A percentile compares a stretch with the other conserved stretches of the same genome.
Evolutionary conservation across 2,113 vertebrate genomes (phyloP).

Genomic region (Muscicapa adusta): DNA sequence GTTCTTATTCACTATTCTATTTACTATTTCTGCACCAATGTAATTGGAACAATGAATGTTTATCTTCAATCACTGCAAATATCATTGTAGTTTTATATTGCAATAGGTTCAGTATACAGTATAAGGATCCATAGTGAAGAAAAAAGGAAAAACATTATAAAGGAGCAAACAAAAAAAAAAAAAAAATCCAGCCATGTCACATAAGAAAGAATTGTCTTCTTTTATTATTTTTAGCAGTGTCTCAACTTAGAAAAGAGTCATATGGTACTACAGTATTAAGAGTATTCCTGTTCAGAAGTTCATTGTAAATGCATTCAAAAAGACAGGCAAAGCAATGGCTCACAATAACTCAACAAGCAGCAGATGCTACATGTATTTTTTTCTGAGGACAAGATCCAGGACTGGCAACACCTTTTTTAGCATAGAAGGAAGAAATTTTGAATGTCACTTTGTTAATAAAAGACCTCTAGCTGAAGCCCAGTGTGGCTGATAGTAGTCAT

Average conservation of each 20-base stretch:
- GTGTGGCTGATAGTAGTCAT: neutral
- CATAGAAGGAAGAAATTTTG: neutral
- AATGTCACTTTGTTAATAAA: neutral
- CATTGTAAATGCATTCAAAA: neutral
- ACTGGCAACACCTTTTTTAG: neutral
- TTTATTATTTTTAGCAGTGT: neutral
- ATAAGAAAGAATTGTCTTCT: neutral
- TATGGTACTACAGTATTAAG: neutral
- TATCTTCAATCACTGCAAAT: neutral
- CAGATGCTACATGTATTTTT: neutral
- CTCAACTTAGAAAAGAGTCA: neutral
- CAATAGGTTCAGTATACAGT: neutral
- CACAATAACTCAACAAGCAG: neutral
- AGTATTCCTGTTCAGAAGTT: neutral
- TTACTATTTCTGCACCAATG: neutral
- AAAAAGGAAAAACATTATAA: neutral
- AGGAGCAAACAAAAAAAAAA: neutral
- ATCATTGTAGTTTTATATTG: neutral
- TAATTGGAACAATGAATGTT: conserved; percentile 20
- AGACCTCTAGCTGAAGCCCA: neutral
- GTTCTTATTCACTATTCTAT: neutral
- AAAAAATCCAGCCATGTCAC: neutral
- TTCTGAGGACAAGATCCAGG: neutral
- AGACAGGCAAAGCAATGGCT: neutral
- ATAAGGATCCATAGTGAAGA: neutral